Base-by-base conservation (phyloP, 2,113 vertebrate species). In the Pteruthius melanotis region DNA sequence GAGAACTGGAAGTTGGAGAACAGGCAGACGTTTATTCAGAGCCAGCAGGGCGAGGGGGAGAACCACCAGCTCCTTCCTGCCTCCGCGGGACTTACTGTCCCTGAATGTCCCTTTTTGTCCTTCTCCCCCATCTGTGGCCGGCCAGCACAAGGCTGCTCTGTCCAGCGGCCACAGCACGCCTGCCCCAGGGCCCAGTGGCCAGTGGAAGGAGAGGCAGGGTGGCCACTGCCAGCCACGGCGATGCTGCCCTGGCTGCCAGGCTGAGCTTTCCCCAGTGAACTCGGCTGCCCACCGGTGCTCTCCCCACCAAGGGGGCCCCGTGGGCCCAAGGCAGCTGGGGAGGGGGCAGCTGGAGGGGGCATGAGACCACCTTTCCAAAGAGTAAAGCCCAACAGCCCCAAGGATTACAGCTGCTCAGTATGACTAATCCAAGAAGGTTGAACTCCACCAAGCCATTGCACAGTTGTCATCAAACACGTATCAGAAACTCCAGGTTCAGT, bases 91-190 rank as follows among this genome's bases (percentile, higher is more conserved):
- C 96, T 95, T 95, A 83, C 92, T 72, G 0, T 47, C 76, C 89
- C 68, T 96, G 88, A 96, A 94, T 95, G 95, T 90, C 94, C 90
- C 95, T 91, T 97, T 95, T 90, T 95, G 87, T 96, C 90, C 85
- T 53, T 52, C 49, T 93, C 57, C 42, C 60, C 2, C 90, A 83
- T 91, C 86, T 96, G 92, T 4, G 2, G 66, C 33, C 11, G 0
- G 63, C 14, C 31, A 7, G 69, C 88, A 96, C 90, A 96, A 87
- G 2, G 3, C 71, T 1, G 79, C 85, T 95, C 88, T 94, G 92
- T 93, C 72, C n/a, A 1, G 40, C 1, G 42, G 50, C 64, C 0
- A 0, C 10, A 30, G 75, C 64, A 30, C 0, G 3, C 74, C 68
- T 21, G 30, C 71, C 44, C 17, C 4, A 0, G 33, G 23, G 42